Conservation (phyloP, 2,113 vertebrate species). For the Anguilla japonica region DNA sequence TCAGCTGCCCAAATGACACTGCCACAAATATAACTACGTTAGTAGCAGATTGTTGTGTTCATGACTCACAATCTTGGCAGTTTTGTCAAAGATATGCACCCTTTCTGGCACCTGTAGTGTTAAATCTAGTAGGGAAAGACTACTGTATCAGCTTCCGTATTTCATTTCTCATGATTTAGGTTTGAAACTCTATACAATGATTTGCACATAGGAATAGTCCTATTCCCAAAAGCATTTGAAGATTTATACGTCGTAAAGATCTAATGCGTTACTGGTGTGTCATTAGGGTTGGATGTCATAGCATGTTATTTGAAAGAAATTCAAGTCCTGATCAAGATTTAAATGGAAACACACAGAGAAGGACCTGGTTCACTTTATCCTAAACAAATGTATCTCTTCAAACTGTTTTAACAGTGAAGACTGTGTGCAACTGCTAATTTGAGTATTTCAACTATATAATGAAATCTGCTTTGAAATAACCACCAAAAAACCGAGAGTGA, state of each 20-base stretch:
- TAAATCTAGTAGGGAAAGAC: conserved; percentile 34
- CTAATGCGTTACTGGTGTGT: neutral
- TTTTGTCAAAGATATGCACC: conserved; percentile 30
- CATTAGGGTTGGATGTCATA: neutral
- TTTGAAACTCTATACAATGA: conserved; percentile 48
- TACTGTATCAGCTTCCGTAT: conserved; percentile 29
- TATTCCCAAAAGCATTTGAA: conserved; percentile 25
- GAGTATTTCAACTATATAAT: neutral
- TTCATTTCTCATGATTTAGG: conserved; percentile 33
- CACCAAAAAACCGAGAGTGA: neutral
- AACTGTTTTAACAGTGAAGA: neutral
- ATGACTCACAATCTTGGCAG: neutral
- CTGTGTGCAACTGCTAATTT: neutral
- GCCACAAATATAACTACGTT: neutral
- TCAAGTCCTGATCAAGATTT: neutral
- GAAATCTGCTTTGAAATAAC: neutral
- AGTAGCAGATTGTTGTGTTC: neutral
- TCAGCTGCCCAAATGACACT: conserved; percentile 1
- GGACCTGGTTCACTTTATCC: neutral
- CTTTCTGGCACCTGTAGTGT: conserved; percentile 50
- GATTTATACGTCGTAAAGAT: neutral
- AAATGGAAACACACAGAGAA: neutral
- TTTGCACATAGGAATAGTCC: conserved; percentile 57
- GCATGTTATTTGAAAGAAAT: neutral
- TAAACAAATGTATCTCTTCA: neutral